Percentiles rank a stretch among this genome's conserved stretches.
phyloP scores from a whole-genome alignment of 2,888 invertebrate genomes.

The Drosophila mimetica region DNA sequence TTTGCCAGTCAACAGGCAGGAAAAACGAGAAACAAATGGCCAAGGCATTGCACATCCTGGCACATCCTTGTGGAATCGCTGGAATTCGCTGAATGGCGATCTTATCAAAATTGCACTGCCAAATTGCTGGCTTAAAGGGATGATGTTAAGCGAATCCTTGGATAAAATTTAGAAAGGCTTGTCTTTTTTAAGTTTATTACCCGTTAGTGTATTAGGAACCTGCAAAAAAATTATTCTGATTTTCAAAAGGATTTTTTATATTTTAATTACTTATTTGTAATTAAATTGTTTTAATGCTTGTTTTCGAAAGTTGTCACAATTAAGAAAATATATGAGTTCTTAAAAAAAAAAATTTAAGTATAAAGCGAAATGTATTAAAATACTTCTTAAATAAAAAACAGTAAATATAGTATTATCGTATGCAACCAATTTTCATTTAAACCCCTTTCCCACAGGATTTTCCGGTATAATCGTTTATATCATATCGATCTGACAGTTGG shows the following conservation, averaged over 20 bases:
- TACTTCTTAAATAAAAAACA: too few relatives aligned
- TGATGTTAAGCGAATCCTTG: not conserved
- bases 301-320: too few relatives aligned
- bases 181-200: too few relatives aligned
- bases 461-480: constrained; percentile 5
- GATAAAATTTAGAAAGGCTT: too few relatives aligned
- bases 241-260: not conserved
- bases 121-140: constrained; percentile 9
- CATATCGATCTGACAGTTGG: constrained; percentile 24
- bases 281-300: too few relatives aligned
- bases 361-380: too few relatives aligned
- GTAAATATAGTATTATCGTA: too few relatives aligned
- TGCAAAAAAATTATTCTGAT: too few relatives aligned
- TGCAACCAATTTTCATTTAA: too few relatives aligned
- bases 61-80: not conserved
- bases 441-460: not conserved
- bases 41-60: constrained; percentile 25
- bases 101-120: constrained; percentile 8
- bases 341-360: not conserved
- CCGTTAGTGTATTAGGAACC: too few relatives aligned
- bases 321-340: too few relatives aligned
- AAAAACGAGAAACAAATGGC: constrained; percentile 7
- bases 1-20: constrained; percentile 49
- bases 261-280: too few relatives aligned
- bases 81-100: constrained; percentile 7